Evolutionary conservation across 2,113 vertebrate genomes (phyloP), one percentile per base, ranked within the genome.

Genomic region (Pontoporia blainvillei): DNA sequence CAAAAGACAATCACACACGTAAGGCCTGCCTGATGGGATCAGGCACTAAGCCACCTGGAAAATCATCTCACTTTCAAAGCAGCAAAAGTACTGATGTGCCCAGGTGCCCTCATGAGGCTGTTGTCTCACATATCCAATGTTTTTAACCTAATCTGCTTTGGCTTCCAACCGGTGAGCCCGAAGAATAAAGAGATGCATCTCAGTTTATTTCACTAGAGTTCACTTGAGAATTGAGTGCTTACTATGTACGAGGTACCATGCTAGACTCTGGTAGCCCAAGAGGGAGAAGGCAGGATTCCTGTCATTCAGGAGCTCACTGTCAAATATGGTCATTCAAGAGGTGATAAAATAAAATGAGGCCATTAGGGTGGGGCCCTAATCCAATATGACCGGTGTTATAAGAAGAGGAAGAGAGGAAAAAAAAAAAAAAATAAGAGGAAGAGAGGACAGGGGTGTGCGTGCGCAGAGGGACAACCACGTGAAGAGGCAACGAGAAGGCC

Each of bases 71-170:
- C 2, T 87, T 0, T 76, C 49, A 96, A 88, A 86, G 41, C 7
- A 91, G 72, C 64, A 6, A 5, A 66, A 71, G 34, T n/a, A 76
- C 88, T 0, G 0, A 46, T 7, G 66, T 90, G 94, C 95, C 94
- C 62, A 93, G 66, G 91, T 59, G 67, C 96, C 96, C 95, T 93
- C 93, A 61, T 87, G 96, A 97, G 94, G 96, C 71, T 91, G 13
- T 90, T 86, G 87, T 73, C 44, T 96, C 93, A 3, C 0, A 39
- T 64, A 73, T 20, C 25, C 17, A 36, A 7, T 10, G 11, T 71
- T 59, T 79, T 8, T 39, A 1, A 66, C 31, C n/a, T 12, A 20
- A 0, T 27, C 34, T 86, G 14, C 31, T 64, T 39, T 52, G 52
- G 69, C 39, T 92, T 78, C 71, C 54, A 41, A 25, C 3, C 49